Evolutionary conservation across 2,797 vertebrate species (phyloP), one percentile per base, ranked within the genome.

Genomic region (Aulostomus chinensis): DNA sequence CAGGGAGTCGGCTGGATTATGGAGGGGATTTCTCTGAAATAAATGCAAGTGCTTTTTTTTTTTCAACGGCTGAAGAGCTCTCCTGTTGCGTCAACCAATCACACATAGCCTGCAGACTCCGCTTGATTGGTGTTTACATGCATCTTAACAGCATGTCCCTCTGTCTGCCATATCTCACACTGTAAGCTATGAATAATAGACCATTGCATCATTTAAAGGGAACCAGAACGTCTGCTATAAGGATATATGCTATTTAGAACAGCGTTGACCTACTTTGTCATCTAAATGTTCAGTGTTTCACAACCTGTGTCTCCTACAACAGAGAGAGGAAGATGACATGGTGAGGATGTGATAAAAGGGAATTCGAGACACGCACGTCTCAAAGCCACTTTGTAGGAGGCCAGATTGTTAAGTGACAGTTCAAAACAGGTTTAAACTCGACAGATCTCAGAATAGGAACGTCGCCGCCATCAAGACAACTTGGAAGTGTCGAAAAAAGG

Each of bases 21-120:
- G 29, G 61, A 69, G 54, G 37, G 76, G 75, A 84, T 88, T 87
- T 87, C 63, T 65, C 22, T 24, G 22, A 24, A 24, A 24, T 24
- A 4, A 4, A 24, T 4, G 4, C 22, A 24, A 11, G 11, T n/a
- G n/a, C n/a, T 36, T 64, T 36, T 54, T 54, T 43, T 62, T 56
- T 55, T 52, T 5, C 20, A 43, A 47, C 15, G 26, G 10, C 26
- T 29, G 5, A 31, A 21, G 11, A n/a, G n/a, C n/a, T 40, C 36
- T 73, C 71, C 61, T 65, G 61, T 77, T 80, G 62, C 73, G 20
- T 83, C 73, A 64, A 79, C 83, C 81, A 84, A 71, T 81, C 58
- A 21, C 47, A 69, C 25, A n/a, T n/a, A 49, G 56, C 53, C 46
- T 0, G 8, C 45, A 36, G 58, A n/a, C 21, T 55, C 22, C 9